These are phyloP conservation scores for Reticulitermes lucifugus DNA, from an alignment of 2,888 invertebrate genomes.

Conservation along the genomic window DNA sequence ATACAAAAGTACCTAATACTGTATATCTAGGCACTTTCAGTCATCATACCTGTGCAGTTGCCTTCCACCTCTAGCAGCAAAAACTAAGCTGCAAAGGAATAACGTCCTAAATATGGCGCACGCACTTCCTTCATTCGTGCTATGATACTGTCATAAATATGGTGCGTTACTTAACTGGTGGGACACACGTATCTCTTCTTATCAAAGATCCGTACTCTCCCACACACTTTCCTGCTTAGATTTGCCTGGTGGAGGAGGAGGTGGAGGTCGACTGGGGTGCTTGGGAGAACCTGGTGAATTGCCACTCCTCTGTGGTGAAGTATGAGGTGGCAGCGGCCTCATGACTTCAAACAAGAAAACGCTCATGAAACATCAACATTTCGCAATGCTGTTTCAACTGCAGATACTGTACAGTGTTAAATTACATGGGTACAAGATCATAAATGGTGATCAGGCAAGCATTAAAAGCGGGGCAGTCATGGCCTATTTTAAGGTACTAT, in stretches of 20 bases:
- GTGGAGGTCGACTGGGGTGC: constrained; percentile 58
- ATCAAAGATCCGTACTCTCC: constrained; percentile 63
- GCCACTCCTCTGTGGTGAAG: constrained; percentile 53
- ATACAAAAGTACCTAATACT: not conserved
- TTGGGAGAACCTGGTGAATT: constrained; percentile 46
- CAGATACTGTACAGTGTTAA: no score
- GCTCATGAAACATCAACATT: not conserved
- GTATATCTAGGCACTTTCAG: constrained; percentile 19
- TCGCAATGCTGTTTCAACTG: not conserved
- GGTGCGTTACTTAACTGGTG: not conserved
- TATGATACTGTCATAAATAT: not conserved
- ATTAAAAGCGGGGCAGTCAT: no score
- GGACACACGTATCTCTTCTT: not conserved
- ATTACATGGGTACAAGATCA: no score
- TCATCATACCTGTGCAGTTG: not conserved
- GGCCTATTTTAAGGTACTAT: no score
- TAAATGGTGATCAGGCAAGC: no score
- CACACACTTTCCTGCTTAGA: constrained; percentile 55
- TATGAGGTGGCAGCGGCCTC: constrained; percentile 52
- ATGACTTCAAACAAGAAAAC: not conserved
- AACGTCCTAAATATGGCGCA: not conserved
- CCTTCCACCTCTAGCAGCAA: not conserved
- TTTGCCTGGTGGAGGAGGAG: constrained; percentile 60
- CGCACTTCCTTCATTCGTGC: not conserved
- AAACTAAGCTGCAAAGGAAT: constrained; percentile 7